A percentile compares a stretch with the other conserved stretches of the same genome.
phyloP scores from a whole-genome alignment of 2,797 vertebrate genomes.

The Ctenosaura bakeri region DNA sequence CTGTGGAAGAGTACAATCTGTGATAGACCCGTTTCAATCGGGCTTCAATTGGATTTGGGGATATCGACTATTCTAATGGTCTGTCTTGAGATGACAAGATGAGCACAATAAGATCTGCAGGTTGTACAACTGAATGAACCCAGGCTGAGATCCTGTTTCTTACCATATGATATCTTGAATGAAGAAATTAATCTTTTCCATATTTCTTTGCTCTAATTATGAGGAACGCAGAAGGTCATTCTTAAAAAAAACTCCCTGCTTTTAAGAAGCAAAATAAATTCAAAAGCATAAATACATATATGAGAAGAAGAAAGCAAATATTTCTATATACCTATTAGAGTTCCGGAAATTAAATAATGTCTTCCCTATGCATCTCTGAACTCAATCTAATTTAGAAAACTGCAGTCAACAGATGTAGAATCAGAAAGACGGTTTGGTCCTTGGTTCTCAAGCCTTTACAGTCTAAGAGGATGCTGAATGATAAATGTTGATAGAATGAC shows the following conservation, averaged over 20 bases:
- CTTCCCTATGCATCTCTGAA: not conserved
- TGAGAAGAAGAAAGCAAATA: not conserved
- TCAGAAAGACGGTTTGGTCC: conserved; percentile 5
- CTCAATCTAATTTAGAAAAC: conserved; percentile 14
- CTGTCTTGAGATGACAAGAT: not conserved
- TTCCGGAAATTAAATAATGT: not conserved
- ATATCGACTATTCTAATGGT: not conserved
- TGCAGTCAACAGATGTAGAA: not conserved
- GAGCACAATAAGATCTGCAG: not conserved
- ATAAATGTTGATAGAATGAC: conserved; percentile 57
- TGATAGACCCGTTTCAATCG: not conserved
- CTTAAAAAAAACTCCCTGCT: not conserved
- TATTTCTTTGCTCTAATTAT: not conserved
- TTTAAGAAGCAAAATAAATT: not conserved
- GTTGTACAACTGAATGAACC: not conserved
- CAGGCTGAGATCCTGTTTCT: not conserved
- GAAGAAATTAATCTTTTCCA: not conserved
- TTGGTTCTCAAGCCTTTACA: conserved; percentile 12
- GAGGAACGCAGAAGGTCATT: not conserved
- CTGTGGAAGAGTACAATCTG: too few species aligned
- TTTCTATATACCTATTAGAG: not conserved
- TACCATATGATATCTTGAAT: not conserved
- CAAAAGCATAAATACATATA: not conserved
- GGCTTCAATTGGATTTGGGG: too few species aligned
- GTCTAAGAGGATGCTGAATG: conserved; percentile 38